phyloP scores from a whole-genome alignment of 2,888 invertebrate species.

The Drosophila tripunctata region DNA sequence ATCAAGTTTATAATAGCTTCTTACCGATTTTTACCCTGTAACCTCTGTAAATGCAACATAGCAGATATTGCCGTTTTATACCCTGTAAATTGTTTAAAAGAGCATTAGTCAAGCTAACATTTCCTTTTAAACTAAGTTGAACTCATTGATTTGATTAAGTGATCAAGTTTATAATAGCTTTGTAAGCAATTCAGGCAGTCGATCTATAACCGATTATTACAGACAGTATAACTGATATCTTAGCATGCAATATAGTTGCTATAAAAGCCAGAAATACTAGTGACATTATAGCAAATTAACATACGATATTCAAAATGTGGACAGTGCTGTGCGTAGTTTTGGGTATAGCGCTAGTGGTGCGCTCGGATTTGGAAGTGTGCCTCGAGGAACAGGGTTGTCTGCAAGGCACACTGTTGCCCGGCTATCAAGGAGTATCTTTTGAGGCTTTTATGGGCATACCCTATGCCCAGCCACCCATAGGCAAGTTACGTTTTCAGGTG shows the following conservation, averaged over 20 bases:
- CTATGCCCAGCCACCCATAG: constrained; percentile 81
- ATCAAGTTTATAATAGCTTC: background rate
- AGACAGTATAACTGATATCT: background rate
- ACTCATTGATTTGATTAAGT: too few species aligned
- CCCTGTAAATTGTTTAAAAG: too few species aligned
- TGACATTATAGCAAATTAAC: background rate
- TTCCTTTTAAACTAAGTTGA: too few species aligned
- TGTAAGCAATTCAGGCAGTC: background rate
- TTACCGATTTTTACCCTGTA: too few species aligned
- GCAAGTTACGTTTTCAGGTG: constrained; percentile 78
- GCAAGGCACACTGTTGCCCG: constrained; percentile 69
- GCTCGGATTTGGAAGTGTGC: constrained; percentile 64
- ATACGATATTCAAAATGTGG: constrained; percentile 15
- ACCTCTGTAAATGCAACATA: too few species aligned
- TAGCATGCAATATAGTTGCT: constrained; percentile 19
- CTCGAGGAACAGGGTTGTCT: constrained; percentile 72
- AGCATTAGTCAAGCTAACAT: too few species aligned
- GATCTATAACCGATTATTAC: background rate
- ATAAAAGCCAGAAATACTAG: constrained; percentile 19
- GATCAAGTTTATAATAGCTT: background rate
- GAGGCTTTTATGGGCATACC: constrained; percentile 83
- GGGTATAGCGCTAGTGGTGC: background rate
- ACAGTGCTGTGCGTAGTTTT: background rate
- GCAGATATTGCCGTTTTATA: too few species aligned
- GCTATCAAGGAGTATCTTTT: constrained; percentile 66